These are phyloP conservation scores for Chloromyia formosa DNA, from an alignment of 2,888 invertebrate genomes.

Conservation along the genomic window DNA sequence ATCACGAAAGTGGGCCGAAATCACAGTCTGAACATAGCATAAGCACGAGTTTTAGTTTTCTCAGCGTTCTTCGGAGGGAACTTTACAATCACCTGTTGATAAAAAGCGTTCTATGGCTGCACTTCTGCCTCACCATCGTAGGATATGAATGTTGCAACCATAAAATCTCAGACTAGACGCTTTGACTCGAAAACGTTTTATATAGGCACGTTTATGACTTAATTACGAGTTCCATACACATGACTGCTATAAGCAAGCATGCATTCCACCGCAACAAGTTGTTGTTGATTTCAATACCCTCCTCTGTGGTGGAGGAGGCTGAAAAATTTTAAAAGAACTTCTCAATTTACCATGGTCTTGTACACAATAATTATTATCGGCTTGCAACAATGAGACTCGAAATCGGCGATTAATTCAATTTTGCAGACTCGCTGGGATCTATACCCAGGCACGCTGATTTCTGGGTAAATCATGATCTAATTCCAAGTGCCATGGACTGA, in stretches of 20 bases:
- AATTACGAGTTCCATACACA: conserved; percentile 48
- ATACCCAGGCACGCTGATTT: too few relatives aligned
- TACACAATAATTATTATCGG: not conserved
- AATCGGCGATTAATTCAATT: conserved; percentile 29
- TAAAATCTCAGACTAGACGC: conserved; percentile 50
- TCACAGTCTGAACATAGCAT: too few relatives aligned
- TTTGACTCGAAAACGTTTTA: conserved; percentile 51
- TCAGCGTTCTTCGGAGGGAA: not conserved
- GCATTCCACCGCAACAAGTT: conserved; percentile 16
- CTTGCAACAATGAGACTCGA: conserved; percentile 8
- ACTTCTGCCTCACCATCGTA: not conserved
- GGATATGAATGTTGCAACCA: conserved; percentile 21
- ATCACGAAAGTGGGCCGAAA: too few relatives aligned
- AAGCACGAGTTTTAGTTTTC: not conserved
- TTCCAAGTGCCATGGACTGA: too few relatives aligned
- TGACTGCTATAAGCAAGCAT: conserved; percentile 20
- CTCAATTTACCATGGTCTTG: not conserved
- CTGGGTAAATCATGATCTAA: too few relatives aligned
- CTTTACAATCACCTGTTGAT: not conserved
- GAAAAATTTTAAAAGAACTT: too few relatives aligned
- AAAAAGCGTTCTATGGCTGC: not conserved
- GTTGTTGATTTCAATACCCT: not conserved
- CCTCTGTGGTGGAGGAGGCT: conserved; percentile 1
- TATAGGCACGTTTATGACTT: conserved; percentile 46
- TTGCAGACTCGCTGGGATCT: not conserved